phyloP scores from a whole-genome alignment of 2,113 vertebrate species.

The Cyanistes caeruleus region DNA sequence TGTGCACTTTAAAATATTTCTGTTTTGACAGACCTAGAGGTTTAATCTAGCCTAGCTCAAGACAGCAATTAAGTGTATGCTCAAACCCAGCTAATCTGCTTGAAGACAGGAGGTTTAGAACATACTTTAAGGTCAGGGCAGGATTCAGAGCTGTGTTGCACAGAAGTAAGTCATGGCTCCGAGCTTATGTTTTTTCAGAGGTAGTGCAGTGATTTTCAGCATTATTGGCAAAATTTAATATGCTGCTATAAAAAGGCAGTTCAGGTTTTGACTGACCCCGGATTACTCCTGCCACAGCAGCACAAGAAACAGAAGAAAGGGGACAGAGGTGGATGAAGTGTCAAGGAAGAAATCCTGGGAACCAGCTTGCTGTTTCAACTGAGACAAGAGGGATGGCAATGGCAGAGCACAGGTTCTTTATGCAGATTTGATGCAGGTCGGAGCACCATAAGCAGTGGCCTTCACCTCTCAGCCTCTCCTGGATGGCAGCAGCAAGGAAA shows the following conservation, averaged over 20 bases:
- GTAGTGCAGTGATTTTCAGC: not conserved
- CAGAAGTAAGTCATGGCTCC: not conserved
- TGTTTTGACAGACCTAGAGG: not conserved
- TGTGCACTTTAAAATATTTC: not conserved
- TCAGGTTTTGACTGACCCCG: not conserved
- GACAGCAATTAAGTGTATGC: not conserved
- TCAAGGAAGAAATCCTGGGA: not conserved
- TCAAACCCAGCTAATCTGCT: conserved; percentile 10
- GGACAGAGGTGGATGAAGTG: not conserved
- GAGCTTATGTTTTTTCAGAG: not conserved
- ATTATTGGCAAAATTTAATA: not conserved
- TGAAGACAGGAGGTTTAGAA: not conserved
- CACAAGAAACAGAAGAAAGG: not conserved
- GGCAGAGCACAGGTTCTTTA: not conserved
- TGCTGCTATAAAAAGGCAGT: not conserved
- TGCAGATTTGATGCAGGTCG: not conserved
- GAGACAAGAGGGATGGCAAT: not conserved
- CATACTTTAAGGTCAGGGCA: not conserved
- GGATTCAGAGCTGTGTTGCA: not conserved
- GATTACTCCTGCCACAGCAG: not conserved
- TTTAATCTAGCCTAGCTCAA: conserved; percentile 22
- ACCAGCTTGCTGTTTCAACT: not conserved
- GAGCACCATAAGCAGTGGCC: not conserved
- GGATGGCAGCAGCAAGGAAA: not conserved
- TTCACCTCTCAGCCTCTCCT: not conserved